Evolutionary conservation across 2,113 vertebrate species (phyloP), one percentile per base, ranked within the genome.

Genomic region (Neodontobutis hainanensis): DNA sequence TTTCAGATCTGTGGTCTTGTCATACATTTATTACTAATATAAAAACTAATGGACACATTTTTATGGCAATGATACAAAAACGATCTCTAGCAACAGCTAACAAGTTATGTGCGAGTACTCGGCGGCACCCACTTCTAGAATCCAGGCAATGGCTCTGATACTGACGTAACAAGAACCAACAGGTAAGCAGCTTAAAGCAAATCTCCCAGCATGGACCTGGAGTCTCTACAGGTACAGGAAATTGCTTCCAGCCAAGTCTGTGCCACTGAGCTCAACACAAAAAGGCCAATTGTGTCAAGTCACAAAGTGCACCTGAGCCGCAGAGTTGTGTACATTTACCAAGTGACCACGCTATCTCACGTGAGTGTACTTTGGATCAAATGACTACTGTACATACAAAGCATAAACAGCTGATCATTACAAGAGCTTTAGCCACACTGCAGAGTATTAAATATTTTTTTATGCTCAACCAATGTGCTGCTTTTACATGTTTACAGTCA

Each of bases 161-260:
- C 73, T 77, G 72, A 83, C 56, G 73, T 70, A 90, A 87, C 65
- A 71, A 71, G 60, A 80, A 68, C 71, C 68, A 75, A 73, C 83
- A 70, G 80, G 76, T 90, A 91, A 92, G 89, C 77, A 83, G 89
- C 89, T 93, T 92, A 90, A 64, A 55, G 80, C 60, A 92, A 87
- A 90, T 88, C 89, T 87, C 80, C 51, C 55, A 59, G 81, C 66
- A 61, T 68, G 78, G 69, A 76, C 70, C 56, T 61, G 15, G 68
- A 71, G 68, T 66, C 73, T 88, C 70, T 71, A 80, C 65, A 68
- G 77, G 76, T 59, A 66, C 50, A 57, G 74, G 61, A 67, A 83
- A 75, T 63, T 51, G 36, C 69, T 75, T 49, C 43, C 34, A 36
- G 70, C 35, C 62, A 65, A 52, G 73, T 57, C 57, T 51, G 51